phyloP scores from a whole-genome alignment of 1,140 invertebrate species.

The Drosophila littoralis region DNA sequence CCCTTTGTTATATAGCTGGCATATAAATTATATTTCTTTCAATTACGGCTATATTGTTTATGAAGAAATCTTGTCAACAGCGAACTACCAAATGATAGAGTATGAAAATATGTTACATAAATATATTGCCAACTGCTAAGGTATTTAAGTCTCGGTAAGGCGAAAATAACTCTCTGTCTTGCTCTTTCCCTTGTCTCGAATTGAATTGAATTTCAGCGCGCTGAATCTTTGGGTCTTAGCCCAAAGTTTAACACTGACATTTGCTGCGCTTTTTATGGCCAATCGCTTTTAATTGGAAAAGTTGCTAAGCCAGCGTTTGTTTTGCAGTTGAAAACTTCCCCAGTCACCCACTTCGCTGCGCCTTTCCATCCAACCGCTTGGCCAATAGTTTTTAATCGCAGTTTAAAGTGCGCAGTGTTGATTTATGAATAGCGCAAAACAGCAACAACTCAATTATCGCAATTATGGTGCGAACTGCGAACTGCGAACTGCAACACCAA shows the following conservation, averaged over 20 bases:
- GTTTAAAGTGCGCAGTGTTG: constrained; percentile 33
- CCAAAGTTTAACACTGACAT: constrained; percentile 32
- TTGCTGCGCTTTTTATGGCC: constrained; percentile 30
- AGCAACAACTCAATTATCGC: constrained; percentile 35
- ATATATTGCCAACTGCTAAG: not conserved
- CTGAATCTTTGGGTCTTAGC: constrained; percentile 24
- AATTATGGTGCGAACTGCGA: constrained; percentile 33
- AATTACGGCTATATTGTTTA: no score
- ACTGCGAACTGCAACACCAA: constrained; percentile 14
- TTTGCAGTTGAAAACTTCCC: not conserved
- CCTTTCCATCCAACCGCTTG: not conserved
- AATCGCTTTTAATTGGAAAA: constrained; percentile 43
- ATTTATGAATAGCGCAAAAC: constrained; percentile 41
- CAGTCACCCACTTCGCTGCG: not conserved
- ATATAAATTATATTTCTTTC: no score
- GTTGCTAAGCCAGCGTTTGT: constrained; percentile 13
- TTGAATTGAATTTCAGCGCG: constrained; percentile 48
- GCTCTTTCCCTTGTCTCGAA: constrained; percentile 23
- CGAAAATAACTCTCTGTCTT: not conserved
- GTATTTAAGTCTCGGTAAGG: not conserved
- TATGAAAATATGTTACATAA: no score
- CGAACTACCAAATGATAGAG: no score
- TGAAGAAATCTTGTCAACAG: no score
- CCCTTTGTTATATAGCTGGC: not conserved
- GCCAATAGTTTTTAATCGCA: constrained; percentile 29